Evolutionary conservation across 2,113 vertebrate species (phyloP).

Genomic region (Halcyon malimbica): DNA sequence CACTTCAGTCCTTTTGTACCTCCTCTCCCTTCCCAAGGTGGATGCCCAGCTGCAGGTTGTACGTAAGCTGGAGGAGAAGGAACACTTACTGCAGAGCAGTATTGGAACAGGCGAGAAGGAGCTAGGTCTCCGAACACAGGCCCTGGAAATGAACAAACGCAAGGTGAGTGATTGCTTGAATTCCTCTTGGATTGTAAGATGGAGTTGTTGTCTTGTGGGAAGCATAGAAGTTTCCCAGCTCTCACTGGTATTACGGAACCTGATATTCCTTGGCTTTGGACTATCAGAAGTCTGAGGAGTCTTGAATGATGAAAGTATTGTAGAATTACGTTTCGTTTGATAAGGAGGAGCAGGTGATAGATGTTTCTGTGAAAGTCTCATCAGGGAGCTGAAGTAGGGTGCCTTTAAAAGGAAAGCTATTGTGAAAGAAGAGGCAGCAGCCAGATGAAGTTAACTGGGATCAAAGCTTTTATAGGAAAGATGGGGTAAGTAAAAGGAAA

Average conservation of each 20-base stretch:
- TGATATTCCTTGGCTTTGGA: background rate
- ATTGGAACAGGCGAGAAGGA: conserved; percentile 95
- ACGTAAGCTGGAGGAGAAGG: conserved; percentile 94
- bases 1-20: background rate
- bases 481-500: background rate
- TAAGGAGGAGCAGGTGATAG: background rate
- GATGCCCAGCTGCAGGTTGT: conserved; percentile 96
- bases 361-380: background rate
- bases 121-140: conserved; percentile 88
- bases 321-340: background rate
- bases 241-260: background rate
- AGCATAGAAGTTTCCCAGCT: background rate
- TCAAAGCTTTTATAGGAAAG: background rate
- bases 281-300: background rate
- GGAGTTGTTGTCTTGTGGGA: background rate
- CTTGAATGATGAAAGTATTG: background rate
- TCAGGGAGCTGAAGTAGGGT: background rate
- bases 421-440: background rate
- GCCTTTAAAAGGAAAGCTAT: background rate
- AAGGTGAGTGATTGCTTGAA: conserved; percentile 75
- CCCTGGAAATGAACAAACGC: conserved; percentile 96
- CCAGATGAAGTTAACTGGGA: background rate
- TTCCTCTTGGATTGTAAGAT: background rate
- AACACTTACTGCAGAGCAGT: conserved; percentile 95
- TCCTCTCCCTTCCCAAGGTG: conserved; percentile 76